Percentiles rank a stretch among this genome's conserved stretches.
Evolutionary conservation across 2,797 vertebrate species (phyloP).

Genomic region (Carduelis carduelis): DNA sequence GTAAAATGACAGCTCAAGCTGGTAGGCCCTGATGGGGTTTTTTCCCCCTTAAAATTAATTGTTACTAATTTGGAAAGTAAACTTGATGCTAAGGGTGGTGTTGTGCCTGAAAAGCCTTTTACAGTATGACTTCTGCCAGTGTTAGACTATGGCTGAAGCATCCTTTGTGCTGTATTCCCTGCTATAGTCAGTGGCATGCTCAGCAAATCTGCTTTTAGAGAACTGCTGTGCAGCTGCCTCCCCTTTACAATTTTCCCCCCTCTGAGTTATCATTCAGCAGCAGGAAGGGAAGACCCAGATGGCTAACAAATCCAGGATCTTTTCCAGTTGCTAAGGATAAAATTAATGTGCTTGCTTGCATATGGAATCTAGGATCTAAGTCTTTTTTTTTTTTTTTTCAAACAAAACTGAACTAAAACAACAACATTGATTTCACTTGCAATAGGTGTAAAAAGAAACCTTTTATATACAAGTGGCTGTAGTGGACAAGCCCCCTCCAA

Average conservation of each 20-base stretch:
- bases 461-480: background rate
- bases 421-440: background rate
- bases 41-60: background rate
- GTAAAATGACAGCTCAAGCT: background rate
- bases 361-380: background rate
- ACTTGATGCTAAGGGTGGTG: background rate
- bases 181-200: fast-evolving
- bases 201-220: background rate
- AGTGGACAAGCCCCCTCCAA: background rate
- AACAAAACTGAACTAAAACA: background rate
- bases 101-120: background rate
- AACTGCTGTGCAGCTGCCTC: background rate
- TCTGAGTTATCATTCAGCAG: background rate
- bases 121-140: background rate
- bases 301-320: background rate
- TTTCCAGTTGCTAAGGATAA: background rate
- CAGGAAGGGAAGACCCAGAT: background rate
- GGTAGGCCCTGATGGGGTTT: background rate
- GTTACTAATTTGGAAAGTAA: background rate
- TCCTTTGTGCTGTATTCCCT: background rate
- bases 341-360: background rate
- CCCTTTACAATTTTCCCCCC: background rate
- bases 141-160: background rate
- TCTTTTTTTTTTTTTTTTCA: background rate
- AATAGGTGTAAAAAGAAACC: background rate